These are phyloP conservation scores for Mellilla xanthometata DNA, from an alignment of 2,888 invertebrate genomes.

Conservation along the genomic window DNA sequence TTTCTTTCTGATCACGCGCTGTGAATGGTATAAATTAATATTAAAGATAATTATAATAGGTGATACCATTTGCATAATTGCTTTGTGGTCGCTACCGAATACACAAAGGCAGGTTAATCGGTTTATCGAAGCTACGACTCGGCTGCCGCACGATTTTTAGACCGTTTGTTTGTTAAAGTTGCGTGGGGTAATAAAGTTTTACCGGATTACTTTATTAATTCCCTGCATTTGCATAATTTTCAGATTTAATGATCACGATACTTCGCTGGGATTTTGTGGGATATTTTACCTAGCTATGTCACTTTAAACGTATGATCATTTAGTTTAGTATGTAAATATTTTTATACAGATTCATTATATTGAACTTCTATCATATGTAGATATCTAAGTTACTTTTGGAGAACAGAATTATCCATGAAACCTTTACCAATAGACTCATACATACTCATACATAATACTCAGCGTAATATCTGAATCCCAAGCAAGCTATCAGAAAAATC, in stretches of 20 bases:
- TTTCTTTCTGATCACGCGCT: conserved; percentile 21
- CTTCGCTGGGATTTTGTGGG: neutral
- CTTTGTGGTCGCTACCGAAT: conserved; percentile 35
- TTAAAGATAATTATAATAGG: conserved; percentile 24
- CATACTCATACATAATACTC: neutral
- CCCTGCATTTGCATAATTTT: conserved; percentile 11
- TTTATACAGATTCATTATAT: no score
- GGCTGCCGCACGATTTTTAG: conserved; percentile 23
- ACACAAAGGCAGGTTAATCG: conserved; percentile 35
- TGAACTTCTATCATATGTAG: no score
- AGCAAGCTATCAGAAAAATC: conserved; percentile 13
- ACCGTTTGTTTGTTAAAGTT: conserved; percentile 25
- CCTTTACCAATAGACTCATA: conserved; percentile 1
- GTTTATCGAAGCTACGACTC: conserved; percentile 25
- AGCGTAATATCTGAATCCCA: conserved; percentile 10
- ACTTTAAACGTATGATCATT: neutral
- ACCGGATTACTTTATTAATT: conserved; percentile 24
- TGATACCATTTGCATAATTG: conserved; percentile 37
- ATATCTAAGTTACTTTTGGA: no score
- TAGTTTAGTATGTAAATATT: no score
- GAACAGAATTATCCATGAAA: conserved; percentile 6
- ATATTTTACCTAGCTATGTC: neutral
- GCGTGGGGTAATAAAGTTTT: conserved; percentile 23
- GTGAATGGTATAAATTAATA: conserved; percentile 17
- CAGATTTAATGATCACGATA: conserved; percentile 7